Evolutionary conservation across 2,797 vertebrate species (phyloP).

Genomic region (Toxotes lorentzi): DNA sequence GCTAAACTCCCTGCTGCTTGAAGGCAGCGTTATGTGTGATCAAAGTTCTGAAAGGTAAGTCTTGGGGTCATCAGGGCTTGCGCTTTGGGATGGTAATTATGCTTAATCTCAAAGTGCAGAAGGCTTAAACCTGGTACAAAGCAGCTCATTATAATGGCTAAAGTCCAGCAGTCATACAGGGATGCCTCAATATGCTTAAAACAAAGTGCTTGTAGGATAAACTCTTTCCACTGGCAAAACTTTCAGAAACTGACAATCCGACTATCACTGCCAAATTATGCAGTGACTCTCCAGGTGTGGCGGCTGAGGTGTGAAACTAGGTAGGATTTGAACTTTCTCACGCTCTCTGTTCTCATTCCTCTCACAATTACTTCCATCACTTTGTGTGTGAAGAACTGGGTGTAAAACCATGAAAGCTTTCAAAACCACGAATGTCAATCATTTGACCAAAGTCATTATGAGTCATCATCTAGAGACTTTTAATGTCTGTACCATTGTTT

Average conservation of each 20-base stretch:
- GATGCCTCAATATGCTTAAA: constrained; percentile 13
- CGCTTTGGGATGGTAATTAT: constrained; percentile 48
- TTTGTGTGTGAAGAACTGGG: neutral
- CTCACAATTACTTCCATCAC: neutral
- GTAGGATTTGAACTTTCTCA: neutral
- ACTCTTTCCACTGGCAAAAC: neutral
- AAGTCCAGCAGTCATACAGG: constrained; percentile 15
- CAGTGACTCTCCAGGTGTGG: neutral
- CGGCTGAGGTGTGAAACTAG: neutral
- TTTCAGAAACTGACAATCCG: neutral
- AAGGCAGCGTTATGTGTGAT: constrained; percentile 35
- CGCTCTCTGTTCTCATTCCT: neutral
- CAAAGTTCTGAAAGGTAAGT: constrained; percentile 31
- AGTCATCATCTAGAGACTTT: neutral
- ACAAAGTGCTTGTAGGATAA: neutral
- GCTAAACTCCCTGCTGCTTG: constrained; percentile 26
- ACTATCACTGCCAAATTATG: neutral
- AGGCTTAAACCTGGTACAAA: constrained; percentile 14
- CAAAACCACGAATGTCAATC: neutral
- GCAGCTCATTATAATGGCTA: constrained; percentile 41
- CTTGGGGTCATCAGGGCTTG: constrained; percentile 28
- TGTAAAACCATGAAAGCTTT: neutral
- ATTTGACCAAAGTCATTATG: neutral
- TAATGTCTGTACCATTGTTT: neutral
- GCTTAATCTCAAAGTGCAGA: constrained; percentile 41